Base-by-base conservation (phyloP, 2,888 invertebrate species). In the Hybos culiciformis region DNA sequence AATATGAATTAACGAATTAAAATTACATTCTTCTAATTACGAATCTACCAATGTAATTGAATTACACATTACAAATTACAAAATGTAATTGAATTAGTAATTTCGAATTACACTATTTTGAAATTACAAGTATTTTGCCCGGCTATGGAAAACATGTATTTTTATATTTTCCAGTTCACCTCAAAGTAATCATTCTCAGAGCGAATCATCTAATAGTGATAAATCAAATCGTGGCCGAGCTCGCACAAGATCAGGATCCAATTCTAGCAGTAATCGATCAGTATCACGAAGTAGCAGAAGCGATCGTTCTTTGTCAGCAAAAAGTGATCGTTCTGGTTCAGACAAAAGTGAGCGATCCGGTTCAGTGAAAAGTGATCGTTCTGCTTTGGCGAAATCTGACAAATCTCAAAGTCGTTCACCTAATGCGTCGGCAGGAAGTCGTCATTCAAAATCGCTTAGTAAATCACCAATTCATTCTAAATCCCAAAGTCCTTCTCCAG, bases 331-430 rank as follows among this genome's bases (percentile, higher is more conserved):
- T 4, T 56, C 58, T 2, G 51, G 51, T 5, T 47, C 53, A 7
- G 50, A 31, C 6, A 45, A 17, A 19, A 33, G 24, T 24, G 17
- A 18, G 7, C 44, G 46, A 4, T 52, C 54, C 3, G 47, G 43
- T 3, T 46, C 52, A 3, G 46, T 44, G 1, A 39, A 38, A 5
- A 50, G 50, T 37, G 20, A 20, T 9, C 50, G 48, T 5, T 51
- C 52, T 6, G 48, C 40, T 23, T 45, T 46, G 1, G 33, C 41
- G 8, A 48, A 24, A 26, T 61, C 61, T 6, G 54, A 47, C 12
- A 50, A 50, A 11, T 62, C 63, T 12, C 60, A 54, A 3, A 66
- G 66, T 50, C 57, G 56, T 18, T n/a, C n/a, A n/a, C 54, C 50
- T 26, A 56, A 56, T 5, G 50, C 43, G 4, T 55, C 56, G 8